Conservation (phyloP, 2,888 invertebrate genomes). For the Diploptera punctata region DNA sequence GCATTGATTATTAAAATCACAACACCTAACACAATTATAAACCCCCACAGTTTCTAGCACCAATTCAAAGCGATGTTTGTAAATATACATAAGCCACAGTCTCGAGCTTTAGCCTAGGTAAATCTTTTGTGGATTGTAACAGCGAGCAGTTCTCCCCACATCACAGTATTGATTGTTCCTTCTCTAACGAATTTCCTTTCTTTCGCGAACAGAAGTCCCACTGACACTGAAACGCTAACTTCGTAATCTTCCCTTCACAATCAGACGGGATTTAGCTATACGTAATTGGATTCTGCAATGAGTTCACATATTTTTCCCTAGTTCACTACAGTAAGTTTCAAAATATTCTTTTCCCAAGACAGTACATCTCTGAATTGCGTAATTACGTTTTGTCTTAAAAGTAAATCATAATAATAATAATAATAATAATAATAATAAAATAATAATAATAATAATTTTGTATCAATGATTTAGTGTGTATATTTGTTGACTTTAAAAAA, state of each 20-base stretch:
- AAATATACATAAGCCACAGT: slow-evolving; percentile 3
- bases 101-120: not conserved
- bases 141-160: not conserved
- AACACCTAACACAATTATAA: slow-evolving; percentile 24
- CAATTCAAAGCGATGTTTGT: slow-evolving; percentile 12
- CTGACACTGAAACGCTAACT: slow-evolving; percentile 6
- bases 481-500: too few relatives aligned
- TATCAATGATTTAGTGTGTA: too few relatives aligned
- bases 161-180: not conserved
- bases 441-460: too few relatives aligned
- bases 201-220: not conserved
- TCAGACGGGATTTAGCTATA: not conserved
- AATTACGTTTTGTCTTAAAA: too few relatives aligned
- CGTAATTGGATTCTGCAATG: not conserved
- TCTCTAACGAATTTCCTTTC: not conserved
- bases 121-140: not conserved
- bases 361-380: too few relatives aligned
- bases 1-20: slow-evolving; percentile 28
- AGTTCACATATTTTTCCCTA: too few relatives aligned
- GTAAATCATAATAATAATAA: too few relatives aligned
- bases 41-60: not conserved
- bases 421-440: too few relatives aligned
- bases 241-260: not conserved
- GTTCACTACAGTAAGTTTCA: too few relatives aligned
- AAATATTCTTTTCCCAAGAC: too few relatives aligned